Evolutionary conservation across 2,888 invertebrate species (phyloP), one percentile per base, ranked within the genome.

Genomic region (Hipparchia semele): DNA sequence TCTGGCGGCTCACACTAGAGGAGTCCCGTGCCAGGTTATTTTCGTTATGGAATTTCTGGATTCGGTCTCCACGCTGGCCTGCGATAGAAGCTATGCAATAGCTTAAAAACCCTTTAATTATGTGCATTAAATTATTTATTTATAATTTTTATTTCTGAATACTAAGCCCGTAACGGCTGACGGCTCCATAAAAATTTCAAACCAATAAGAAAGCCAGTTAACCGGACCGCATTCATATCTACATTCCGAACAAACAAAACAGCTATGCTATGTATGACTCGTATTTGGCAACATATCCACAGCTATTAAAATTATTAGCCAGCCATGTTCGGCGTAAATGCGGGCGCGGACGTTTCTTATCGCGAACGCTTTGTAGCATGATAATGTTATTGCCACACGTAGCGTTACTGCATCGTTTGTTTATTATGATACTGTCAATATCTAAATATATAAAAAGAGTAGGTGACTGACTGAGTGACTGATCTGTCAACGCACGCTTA

Each of bases 321-420:
- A 60, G 56, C 68, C 70, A 71, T 71, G 73, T 80, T 80, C 72
- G 74, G 61, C 49, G 66, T 61, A 66, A 6, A 87, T 85, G 85
- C 86, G 86, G 87, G 87, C 79, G 76, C 81, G 80, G 81, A 82
- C 83, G 80, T 79, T 72, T 76, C 78, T 84, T 84, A 85, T 84
- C 84, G 80, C 75, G 13, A 64, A 64, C 69, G 65, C 33, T 75
- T 66, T 71, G 73, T 73, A 73, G 33, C 51, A 64, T 46, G 51
- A 64, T 64, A 56, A 49, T 54, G 70, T 64, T 49, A 4, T 49
- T 64, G 46, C 62, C 62, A 70, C 56, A 70, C 56, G 54, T n/a
- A 51, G 69, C 46, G n/a, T 59, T 39, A 23, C 13, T 56, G 56
- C 13, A 56, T 56, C 13, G 13, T 13, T 13, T 49, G 39, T 49